Evolutionary conservation across 2,888 invertebrate species (phyloP).

Genomic region (Drosophila borborema): DNA sequence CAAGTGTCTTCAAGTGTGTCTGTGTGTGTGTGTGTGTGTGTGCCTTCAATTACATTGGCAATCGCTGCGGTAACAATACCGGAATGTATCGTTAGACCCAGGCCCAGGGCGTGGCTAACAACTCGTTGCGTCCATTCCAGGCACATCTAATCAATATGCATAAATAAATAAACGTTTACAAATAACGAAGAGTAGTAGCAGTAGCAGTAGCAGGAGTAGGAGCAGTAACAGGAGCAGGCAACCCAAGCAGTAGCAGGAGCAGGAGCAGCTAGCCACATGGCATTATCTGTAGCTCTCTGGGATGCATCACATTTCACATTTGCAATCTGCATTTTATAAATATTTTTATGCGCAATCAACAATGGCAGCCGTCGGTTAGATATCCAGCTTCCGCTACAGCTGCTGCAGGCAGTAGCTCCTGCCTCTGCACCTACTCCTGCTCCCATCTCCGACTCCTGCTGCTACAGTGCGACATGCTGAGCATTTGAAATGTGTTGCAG

Average conservation of each 20-base stretch:
- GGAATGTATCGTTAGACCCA: conserved; percentile 45
- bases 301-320: conserved; percentile 47
- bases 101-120: conserved; percentile 42
- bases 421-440: background rate
- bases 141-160: conserved; percentile 62
- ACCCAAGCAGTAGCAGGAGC: background rate
- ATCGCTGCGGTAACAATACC: conserved; percentile 66
- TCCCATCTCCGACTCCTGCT: conserved; percentile 5
- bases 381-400: conserved; percentile 12
- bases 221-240: background rate
- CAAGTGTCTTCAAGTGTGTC: conserved; percentile 29
- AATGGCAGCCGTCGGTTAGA: conserved; percentile 49
- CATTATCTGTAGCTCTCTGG: conserved; percentile 34
- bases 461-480: conserved; percentile 55
- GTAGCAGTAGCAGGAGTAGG: background rate
- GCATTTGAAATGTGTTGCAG: conserved; percentile 64
- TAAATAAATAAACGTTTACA: conserved; percentile 72
- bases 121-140: conserved; percentile 36
- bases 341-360: conserved; percentile 75
- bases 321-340: conserved; percentile 80
- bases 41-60: conserved; percentile 73
- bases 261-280: conserved; percentile 12
- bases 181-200: conserved; percentile 25
- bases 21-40: conserved; percentile 14
- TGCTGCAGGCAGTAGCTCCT: background rate